Base-by-base conservation (phyloP, 2,113 vertebrate genomes). In the Percina caprodes region DNA sequence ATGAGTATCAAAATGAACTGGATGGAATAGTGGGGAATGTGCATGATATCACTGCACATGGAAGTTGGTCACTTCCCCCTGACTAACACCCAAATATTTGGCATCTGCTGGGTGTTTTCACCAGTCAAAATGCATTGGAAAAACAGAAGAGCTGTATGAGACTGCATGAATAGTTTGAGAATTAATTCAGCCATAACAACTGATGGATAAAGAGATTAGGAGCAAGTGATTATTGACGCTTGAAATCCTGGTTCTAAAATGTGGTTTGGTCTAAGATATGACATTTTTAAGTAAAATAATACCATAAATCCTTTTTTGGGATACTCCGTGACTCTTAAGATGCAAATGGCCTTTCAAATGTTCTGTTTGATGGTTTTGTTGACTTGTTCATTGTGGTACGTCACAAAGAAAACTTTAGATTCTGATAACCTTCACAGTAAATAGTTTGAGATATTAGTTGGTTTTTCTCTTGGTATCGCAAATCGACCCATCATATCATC, bases 11-110 rank as follows among this genome's bases (percentile, higher is more conserved):
- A 19, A 26, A 24, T 42, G 10, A 6, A 46, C 6, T 26, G 2
- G 9, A 59, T 3, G 9, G 23, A 71, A 12, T 35, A 24, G 39
- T 3, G 21, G 15, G 16, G 4, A n/a, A 55, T 26, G 55, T 3
- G n/a, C 56, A 23, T 42, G 45, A 61, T 33, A 18, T 74, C 46
- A 12, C 26, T 3, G 5, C 51, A 23, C 0, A 1, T 48, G 42
- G 69, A 72, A 61, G 66, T 69, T 60, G 8, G 55, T 39, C 45
- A 74, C 33, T 67, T 61, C 70, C 26, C 61, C 19, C 26, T 26
- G 52, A 73, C 12, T 4, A 39, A 59, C 61, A 16, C 1, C 0
- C 18, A 62, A n/a, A 67, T 48, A 35, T 30, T 67, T 24, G 14
- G 19, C n/a, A 51, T 54, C 30, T 39, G 54, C 65, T 48, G 6